Conservation (phyloP, 1,140 invertebrate genomes). For the Formica selysi region DNA sequence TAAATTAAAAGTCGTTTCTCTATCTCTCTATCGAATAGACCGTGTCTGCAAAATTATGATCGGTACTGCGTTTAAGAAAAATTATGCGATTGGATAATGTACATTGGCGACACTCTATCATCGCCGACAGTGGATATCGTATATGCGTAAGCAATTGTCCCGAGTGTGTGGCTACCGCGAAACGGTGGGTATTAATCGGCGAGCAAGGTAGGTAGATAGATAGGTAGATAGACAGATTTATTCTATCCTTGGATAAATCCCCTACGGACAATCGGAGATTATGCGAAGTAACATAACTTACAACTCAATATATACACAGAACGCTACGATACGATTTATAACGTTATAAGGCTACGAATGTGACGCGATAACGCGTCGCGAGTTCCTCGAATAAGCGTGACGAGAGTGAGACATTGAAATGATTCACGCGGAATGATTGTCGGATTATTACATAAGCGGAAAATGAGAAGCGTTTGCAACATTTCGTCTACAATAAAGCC, state of each 20-base stretch:
- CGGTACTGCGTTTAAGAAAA: conserved; percentile 3
- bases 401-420: conserved; percentile 50
- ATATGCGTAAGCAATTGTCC: conserved; percentile 14
- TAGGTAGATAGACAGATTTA: conserved; percentile 54
- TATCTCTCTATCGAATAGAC: background rate
- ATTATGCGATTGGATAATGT: background rate
- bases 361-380: conserved; percentile 34
- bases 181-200: conserved; percentile 54
- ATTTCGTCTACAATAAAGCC: background rate
- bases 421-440: conserved; percentile 17
- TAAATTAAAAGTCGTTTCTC: background rate
- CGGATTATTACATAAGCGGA: conserved; percentile 11
- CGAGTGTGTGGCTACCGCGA: conserved; percentile 45
- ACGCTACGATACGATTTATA: background rate
- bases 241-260: conserved; percentile 56
- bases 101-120: background rate
- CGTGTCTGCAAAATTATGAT: background rate
- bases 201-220: conserved; percentile 32
- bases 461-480: background rate
- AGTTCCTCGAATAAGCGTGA: conserved; percentile 53
- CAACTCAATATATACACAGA: conserved; percentile 31
- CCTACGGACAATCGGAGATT: conserved; percentile 61
- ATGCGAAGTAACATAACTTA: conserved; percentile 43
- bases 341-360: conserved; percentile 1
- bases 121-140: background rate